These are phyloP conservation scores for Ivindomyrus marchei DNA, from an alignment of 2,113 vertebrate genomes.

Conservation along the genomic window DNA sequence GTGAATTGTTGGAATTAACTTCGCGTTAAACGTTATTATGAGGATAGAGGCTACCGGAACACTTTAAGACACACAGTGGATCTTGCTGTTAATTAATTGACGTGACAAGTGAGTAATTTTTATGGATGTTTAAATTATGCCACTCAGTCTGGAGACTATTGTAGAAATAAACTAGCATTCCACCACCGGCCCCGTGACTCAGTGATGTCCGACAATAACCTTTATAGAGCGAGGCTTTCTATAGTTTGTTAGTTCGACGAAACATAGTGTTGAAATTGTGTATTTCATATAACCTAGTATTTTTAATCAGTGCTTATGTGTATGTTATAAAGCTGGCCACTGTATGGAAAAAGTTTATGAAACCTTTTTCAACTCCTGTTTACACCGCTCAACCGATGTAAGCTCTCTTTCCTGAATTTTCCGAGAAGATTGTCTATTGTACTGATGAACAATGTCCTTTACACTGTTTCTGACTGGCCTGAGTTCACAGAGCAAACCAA, in stretches of 20 bases:
- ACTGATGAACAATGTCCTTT: constrained; percentile 27
- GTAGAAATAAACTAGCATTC: not conserved
- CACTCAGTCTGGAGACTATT: not conserved
- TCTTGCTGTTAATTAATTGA: not conserved
- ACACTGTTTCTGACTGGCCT: constrained; percentile 60
- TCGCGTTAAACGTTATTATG: not conserved
- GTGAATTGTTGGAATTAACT: not conserved
- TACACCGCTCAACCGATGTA: not conserved
- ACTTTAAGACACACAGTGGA: not conserved
- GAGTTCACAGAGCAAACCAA: constrained; percentile 51
- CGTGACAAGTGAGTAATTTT: not conserved
- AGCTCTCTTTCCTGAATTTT: constrained; percentile 57
- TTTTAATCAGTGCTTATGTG: not conserved
- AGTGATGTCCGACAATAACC: not conserved
- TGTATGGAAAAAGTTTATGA: too few relatives aligned
- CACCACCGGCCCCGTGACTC: not conserved
- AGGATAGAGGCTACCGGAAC: not conserved
- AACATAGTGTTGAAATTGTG: not conserved
- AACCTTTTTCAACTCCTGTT: not conserved
- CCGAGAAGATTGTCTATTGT: constrained; percentile 78
- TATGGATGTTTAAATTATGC: not conserved
- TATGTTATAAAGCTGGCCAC: not conserved
- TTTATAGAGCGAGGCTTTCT: not conserved
- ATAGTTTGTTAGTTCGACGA: not conserved
- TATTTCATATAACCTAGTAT: not conserved